These are phyloP conservation scores for Phytoseiulus persimilis DNA, from an alignment of 2,888 invertebrate genomes.

Conservation along the genomic window DNA sequence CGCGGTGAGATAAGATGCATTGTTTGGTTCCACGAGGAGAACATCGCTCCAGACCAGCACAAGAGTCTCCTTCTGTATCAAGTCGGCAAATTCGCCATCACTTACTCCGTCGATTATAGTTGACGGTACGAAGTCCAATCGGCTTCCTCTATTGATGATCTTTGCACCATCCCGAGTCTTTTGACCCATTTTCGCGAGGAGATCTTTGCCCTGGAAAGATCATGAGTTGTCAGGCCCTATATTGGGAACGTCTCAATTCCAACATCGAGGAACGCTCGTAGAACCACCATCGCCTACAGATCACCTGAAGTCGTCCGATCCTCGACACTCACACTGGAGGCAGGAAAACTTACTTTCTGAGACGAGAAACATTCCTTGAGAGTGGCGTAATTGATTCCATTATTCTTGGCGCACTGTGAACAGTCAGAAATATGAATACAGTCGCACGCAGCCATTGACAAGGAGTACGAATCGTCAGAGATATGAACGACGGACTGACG, in stretches of 20 bases:
- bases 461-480: neutral
- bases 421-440: neutral
- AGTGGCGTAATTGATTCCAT: neutral
- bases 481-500: too few species aligned
- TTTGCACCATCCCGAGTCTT: constrained; percentile 13
- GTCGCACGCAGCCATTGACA: too few species aligned
- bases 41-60: too few species aligned
- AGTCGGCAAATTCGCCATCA: neutral
- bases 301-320: too few species aligned
- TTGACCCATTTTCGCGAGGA: constrained; percentile 24
- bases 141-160: neutral
- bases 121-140: constrained; percentile 14
- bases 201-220: constrained; percentile 31
- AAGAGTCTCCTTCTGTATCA: too few species aligned
- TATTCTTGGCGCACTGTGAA: neutral
- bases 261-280: too few species aligned
- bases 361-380: neutral
- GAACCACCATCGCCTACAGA: too few species aligned
- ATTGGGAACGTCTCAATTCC: too few species aligned
- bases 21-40: neutral
- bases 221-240: too few species aligned
- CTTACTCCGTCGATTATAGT: constrained; percentile 26
- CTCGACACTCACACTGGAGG: too few species aligned
- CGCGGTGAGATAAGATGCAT: neutral
- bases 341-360: constrained; percentile 7